Evolutionary conservation across 2,797 vertebrate genomes (phyloP), one percentile per base, ranked within the genome.

Genomic region (Hirundo rustica): DNA sequence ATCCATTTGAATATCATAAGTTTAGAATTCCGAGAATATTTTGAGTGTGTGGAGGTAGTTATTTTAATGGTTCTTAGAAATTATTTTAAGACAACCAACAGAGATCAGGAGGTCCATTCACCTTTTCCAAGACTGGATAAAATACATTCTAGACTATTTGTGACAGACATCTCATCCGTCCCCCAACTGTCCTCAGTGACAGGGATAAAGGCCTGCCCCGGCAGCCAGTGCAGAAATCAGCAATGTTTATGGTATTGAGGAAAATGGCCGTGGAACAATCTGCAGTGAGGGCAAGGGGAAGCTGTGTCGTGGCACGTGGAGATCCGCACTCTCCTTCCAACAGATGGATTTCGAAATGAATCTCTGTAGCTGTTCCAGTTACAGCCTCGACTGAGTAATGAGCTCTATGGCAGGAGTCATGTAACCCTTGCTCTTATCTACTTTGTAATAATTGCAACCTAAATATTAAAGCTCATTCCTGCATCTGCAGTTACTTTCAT

Each of bases 391-490:
- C 62, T 90, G 93, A 94, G n/a, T 85, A 86, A 94, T 84, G 71
- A 51, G 62, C 44, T 84, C 29, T 16, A 13, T 18, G 79, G 83
- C 93, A 94, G 66, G 13, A 94, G 88, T 78, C 93, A 78, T 3
- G 44, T 78, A 88, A 92, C 93, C 89, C 70, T 78, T 95, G 93
- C 66, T 95, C 95, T 86, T 86, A 93, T 81, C 93, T 95, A 62
- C 90, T 95, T 86, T 86, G 82, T 13, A 88, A 86, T 90, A 93
- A 94, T 77, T 94, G 83, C 51, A 92, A 66, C 40, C 82, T 74
- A 81, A 94, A 93, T 94, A 90, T 84, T 92, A 88, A 86, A 90
- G 82, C 82, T 86, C 70, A 81, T 86, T 91, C 85, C 89, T 92
- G 47, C 73, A 88, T 93, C 85, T 92, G 90, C 34, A 87, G 40